Percentiles rank a stretch among this genome's conserved stretches.
These are phyloP conservation scores for Acleris cristana DNA, from an alignment of 2,888 invertebrate species.

Conservation along the genomic window DNA sequence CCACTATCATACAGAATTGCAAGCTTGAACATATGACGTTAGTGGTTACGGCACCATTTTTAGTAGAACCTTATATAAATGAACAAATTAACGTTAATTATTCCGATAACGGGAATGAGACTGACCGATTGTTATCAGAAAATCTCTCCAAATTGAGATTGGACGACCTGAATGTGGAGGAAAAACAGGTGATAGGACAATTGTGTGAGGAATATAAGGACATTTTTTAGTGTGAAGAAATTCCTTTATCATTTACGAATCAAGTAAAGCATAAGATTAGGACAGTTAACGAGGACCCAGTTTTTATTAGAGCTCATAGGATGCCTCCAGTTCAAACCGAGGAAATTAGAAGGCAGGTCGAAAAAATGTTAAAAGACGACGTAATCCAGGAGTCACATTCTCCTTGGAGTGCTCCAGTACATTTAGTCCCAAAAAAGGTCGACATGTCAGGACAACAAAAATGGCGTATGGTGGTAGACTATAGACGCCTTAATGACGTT, in stretches of 20 bases:
- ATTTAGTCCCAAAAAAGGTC: slow-evolving; percentile 56
- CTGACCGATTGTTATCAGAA: slow-evolving; percentile 1
- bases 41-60: slow-evolving; percentile 31
- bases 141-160: slow-evolving; percentile 15
- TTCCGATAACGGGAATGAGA: background rate
- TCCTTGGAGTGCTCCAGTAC: slow-evolving; percentile 56
- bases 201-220: slow-evolving; percentile 23
- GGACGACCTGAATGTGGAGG: slow-evolving; percentile 13
- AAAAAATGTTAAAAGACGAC: slow-evolving; percentile 48
- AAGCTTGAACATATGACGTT: slow-evolving; percentile 17
- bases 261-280: slow-evolving; percentile 22
- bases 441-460: slow-evolving; percentile 51
- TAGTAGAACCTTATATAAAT: background rate
- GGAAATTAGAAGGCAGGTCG: slow-evolving; percentile 50
- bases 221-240: slow-evolving; percentile 23
- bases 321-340: slow-evolving; percentile 43
- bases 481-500: slow-evolving; percentile 44
- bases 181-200: slow-evolving; percentile 5
- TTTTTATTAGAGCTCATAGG: slow-evolving; percentile 46
- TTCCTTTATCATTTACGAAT: slow-evolving; percentile 15
- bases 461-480: slow-evolving; percentile 49
- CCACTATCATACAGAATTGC: slow-evolving; percentile 38
- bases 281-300: slow-evolving; percentile 46
- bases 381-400: slow-evolving; percentile 50
- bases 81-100: slow-evolving; percentile 5